These are phyloP conservation scores for Semicossyphus pulcher DNA, from an alignment of 2,113 vertebrate species.

Conservation along the genomic window DNA sequence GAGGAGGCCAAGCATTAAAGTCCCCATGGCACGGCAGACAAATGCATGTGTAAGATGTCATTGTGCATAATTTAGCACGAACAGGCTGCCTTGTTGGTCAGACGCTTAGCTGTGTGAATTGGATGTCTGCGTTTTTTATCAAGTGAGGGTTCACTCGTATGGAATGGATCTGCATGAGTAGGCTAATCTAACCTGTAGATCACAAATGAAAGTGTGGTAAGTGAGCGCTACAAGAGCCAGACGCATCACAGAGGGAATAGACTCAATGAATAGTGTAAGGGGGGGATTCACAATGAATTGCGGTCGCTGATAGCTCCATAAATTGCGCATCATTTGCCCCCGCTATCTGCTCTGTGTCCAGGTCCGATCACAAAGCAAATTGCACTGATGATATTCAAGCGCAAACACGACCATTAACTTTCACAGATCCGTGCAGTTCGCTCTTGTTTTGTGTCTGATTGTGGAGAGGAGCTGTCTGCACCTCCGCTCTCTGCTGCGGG, in stretches of 20 bases:
- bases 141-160: conserved; percentile 26
- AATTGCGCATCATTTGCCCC: too few species aligned
- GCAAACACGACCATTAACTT: too few species aligned
- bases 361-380: too few species aligned
- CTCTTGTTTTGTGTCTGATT: too few species aligned
- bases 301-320: too few species aligned
- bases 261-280: not conserved
- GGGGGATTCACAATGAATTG: not conserved
- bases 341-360: too few species aligned
- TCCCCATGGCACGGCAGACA: conserved; percentile 22
- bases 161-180: conserved; percentile 20
- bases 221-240: not conserved
- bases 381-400: too few species aligned
- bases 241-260: not conserved
- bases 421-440: too few species aligned
- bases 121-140: conserved; percentile 35
- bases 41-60: conserved; percentile 43
- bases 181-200: conserved; percentile 27
- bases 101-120: conserved; percentile 19
- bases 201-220: not conserved
- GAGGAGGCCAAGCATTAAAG: conserved; percentile 40
- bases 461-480: too few species aligned
- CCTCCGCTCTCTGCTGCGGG: too few species aligned
- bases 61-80: conserved; percentile 66
- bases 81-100: conserved; percentile 25